Evolutionary conservation across 1,140 invertebrate species (phyloP).

Genomic region (Formica exsecta): DNA sequence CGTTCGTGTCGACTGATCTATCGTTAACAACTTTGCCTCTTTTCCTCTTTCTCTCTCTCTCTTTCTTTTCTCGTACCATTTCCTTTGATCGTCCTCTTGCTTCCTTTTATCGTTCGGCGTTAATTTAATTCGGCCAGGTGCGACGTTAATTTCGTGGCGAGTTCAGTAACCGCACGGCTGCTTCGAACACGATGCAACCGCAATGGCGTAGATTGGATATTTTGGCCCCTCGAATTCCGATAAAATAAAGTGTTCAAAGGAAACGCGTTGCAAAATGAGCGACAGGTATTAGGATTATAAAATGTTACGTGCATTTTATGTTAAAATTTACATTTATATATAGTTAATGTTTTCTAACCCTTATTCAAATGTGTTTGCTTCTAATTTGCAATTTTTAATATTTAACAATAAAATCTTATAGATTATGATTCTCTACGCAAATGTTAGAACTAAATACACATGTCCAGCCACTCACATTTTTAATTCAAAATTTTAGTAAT

Average conservation of each 20-base stretch:
- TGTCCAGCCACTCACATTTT: neutral
- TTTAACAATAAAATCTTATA: neutral
- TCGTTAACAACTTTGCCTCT: constrained; percentile 7
- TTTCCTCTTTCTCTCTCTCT: neutral
- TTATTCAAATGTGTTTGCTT: neutral
- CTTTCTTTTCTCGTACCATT: constrained; percentile 9
- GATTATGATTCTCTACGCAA: neutral
- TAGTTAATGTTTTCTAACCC: neutral
- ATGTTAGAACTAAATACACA: neutral
- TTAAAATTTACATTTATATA: neutral
- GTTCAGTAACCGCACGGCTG: constrained; percentile 58
- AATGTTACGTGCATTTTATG: neutral
- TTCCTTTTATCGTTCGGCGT: constrained; percentile 66
- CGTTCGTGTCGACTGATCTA: constrained; percentile 21
- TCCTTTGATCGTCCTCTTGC: constrained; percentile 55
- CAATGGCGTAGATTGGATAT: constrained; percentile 32
- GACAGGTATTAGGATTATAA: neutral
- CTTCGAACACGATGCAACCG: constrained; percentile 27
- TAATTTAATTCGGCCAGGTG: constrained; percentile 78
- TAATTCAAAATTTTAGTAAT: neutral
- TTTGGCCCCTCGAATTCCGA: constrained; percentile 7
- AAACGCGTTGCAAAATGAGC: no score
- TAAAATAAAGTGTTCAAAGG: neutral
- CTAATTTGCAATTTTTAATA: neutral
- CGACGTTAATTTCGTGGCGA: constrained; percentile 73